Percentiles rank a stretch among this genome's conserved stretches.
Conservation (phyloP, 37 sponge, comb jelly and placozoan species). For the Halichondria panicea region DNA sequence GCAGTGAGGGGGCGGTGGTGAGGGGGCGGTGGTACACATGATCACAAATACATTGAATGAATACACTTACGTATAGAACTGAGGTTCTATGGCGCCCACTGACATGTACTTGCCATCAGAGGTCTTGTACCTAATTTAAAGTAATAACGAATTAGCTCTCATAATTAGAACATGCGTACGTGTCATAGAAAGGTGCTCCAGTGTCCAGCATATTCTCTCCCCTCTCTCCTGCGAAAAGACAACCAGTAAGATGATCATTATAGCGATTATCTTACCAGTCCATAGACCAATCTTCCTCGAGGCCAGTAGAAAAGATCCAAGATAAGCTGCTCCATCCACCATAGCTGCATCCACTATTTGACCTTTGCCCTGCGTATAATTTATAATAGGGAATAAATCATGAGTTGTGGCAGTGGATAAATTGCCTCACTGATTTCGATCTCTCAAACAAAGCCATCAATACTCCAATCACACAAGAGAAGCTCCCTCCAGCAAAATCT, state of each 20-base stretch:
- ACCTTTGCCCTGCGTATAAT: constrained; percentile 63
- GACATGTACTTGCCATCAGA: constrained; percentile 91
- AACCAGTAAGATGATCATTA: neutral
- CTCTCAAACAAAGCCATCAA: constrained; percentile 87
- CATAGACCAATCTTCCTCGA: constrained; percentile 55
- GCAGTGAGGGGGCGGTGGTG: too few species aligned
- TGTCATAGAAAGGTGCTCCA: constrained; percentile 94
- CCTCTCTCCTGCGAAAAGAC: constrained; percentile 48
- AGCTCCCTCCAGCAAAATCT: constrained; percentile 96
- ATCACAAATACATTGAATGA: too few species aligned
- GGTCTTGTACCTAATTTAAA: constrained; percentile 75
- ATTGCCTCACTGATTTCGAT: constrained; percentile 45
- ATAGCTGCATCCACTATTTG: constrained; percentile 93
- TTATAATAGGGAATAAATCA: neutral
- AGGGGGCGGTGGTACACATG: too few species aligned
- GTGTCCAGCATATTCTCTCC: constrained; percentile 85
- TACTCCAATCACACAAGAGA: constrained; percentile 91
- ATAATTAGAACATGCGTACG: constrained; percentile 34
- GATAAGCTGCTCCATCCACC: constrained; percentile 91
- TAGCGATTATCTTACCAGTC: constrained; percentile 44
- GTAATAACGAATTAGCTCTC: neutral
- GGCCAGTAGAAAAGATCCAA: constrained; percentile 76
- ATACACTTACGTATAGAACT: constrained; percentile 81
- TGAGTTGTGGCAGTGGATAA: neutral
- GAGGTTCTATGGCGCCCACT: constrained; percentile 96